phyloP scores from a whole-genome alignment of 1,140 invertebrate genomes.

The Prorops nasuta region DNA sequence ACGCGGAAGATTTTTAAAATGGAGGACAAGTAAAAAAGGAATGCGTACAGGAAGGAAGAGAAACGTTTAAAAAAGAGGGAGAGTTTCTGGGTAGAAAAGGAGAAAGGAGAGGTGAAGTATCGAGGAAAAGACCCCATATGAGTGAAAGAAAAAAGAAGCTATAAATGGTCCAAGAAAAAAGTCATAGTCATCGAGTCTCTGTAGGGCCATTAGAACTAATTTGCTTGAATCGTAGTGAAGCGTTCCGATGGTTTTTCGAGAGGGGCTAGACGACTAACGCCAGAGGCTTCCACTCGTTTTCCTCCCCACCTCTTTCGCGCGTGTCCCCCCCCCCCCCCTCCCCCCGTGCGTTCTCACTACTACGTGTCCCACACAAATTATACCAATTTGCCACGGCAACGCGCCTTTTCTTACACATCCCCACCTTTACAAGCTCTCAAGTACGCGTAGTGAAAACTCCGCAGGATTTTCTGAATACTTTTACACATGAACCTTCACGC shows the following conservation, averaged over 20 bases:
- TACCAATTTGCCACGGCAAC: constrained; percentile 34
- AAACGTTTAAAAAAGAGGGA: not conserved
- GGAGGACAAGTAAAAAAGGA: constrained; percentile 21
- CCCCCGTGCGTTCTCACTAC: constrained; percentile 1
- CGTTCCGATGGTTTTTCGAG: constrained; percentile 25
- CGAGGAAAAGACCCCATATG: too few species aligned
- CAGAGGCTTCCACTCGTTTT: too few species aligned
- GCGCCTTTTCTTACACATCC: constrained; percentile 24
- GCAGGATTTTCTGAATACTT: too few species aligned
- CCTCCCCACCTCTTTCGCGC: too few species aligned
- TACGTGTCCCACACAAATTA: constrained; percentile 37
- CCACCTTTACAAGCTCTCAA: too few species aligned
- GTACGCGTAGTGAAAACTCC: too few species aligned
- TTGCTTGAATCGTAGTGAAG: constrained; percentile 45
- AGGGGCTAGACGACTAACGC: too few species aligned
- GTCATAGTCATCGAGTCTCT: constrained; percentile 23
- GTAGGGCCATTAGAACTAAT: constrained; percentile 46
- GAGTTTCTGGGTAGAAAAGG: constrained; percentile 8
- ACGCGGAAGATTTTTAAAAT: too few species aligned
- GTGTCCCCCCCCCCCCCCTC: too few species aligned
- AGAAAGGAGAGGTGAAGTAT: constrained; percentile 19
- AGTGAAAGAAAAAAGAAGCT: too few species aligned
- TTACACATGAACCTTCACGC: too few species aligned
- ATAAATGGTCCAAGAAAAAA: too few species aligned
- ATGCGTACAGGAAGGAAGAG: constrained; percentile 10